Evolutionary conservation across 1,140 invertebrate genomes (phyloP), one percentile per base, ranked within the genome.

Genomic region (Branchinecta lindahli): DNA sequence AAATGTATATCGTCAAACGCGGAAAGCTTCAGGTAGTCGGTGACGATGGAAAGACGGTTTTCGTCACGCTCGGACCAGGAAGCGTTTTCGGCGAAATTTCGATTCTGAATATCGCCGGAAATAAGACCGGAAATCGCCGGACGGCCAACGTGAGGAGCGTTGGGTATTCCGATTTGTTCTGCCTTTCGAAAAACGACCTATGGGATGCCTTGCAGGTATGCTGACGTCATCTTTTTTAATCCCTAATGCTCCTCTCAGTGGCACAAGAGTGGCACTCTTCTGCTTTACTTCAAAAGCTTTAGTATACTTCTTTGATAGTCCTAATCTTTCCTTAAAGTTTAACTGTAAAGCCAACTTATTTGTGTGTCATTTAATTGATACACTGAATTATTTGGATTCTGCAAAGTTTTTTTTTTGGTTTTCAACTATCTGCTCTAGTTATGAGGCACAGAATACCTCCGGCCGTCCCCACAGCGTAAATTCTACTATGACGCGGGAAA

Each of bases 1-100:
- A 96, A 77, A 94, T 96, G 93, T 96, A 96, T 77, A 96, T 96
- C 70, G 91, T 96, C 0, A 96, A 95, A 80, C 79, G 90, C 70
- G 93, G 93, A 7, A 84, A 87, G 74, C 81, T 96, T 3, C 86
- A 87, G 69, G 91, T 94, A 0, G 90, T 95, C 0, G 88, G 86
- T 0, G 91, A 94, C 74, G 90, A 94, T 78, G 91, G 90, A 3
- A 84, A 85, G 74, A 90, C 86, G 0, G 85, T 94, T 5, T 84
- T 92, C 76, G 94, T 89, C 7, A 94, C 91, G 7, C 79, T 97
- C 2, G 87, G 88, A 21, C 90, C 92, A 52, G 94, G 94, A 0
- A 88, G 88, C n/a, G 91, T 94, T 0, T 96, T 96, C 78, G 93
- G 93, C 3, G 90, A 93, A 81, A 78, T 96, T 8, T 92, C 90